Evolutionary conservation across 2,797 vertebrate genomes (phyloP).

Genomic region (Pseudomugil tenellus): DNA sequence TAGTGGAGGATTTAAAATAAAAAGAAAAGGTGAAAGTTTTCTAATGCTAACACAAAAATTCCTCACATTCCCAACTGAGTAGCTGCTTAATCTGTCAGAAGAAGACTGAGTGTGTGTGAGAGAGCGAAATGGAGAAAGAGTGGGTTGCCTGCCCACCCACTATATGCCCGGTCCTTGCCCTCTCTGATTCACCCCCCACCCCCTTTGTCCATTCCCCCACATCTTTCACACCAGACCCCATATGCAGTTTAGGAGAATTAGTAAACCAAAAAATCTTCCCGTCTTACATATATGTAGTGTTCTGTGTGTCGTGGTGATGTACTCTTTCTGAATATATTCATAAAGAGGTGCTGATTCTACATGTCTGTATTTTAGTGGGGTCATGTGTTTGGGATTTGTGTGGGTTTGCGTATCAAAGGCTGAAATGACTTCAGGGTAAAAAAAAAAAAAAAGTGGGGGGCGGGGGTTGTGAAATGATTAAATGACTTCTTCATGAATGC

Average conservation of each 20-base stretch:
- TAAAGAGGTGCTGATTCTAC: constrained; percentile 44
- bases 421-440: constrained; percentile 52
- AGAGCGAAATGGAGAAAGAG: constrained; percentile 31
- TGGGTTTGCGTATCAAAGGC: constrained; percentile 76
- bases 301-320: constrained; percentile 7
- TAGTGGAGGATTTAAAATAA: constrained; percentile 30
- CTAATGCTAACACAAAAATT: constrained; percentile 89
- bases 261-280: not conserved
- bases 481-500: not conserved
- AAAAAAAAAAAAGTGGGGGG: constrained; percentile 40
- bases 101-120: constrained; percentile 29
- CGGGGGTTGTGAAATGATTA: constrained; percentile 33
- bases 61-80: constrained; percentile 87
- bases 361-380: constrained; percentile 67
- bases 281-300: not conserved
- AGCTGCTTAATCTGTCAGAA: constrained; percentile 82
- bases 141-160: constrained; percentile 62
- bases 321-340: constrained; percentile 37
- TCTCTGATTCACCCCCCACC: constrained; percentile 25
- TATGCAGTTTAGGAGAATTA: constrained; percentile 16
- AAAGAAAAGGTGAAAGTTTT: constrained; percentile 61
- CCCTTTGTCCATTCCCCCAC: constrained; percentile 15
- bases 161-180: constrained; percentile 46
- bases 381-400: constrained; percentile 83
- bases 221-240: not conserved